Base-by-base conservation (phyloP, 2,888 invertebrate species). In the Spisula subtruncata region DNA sequence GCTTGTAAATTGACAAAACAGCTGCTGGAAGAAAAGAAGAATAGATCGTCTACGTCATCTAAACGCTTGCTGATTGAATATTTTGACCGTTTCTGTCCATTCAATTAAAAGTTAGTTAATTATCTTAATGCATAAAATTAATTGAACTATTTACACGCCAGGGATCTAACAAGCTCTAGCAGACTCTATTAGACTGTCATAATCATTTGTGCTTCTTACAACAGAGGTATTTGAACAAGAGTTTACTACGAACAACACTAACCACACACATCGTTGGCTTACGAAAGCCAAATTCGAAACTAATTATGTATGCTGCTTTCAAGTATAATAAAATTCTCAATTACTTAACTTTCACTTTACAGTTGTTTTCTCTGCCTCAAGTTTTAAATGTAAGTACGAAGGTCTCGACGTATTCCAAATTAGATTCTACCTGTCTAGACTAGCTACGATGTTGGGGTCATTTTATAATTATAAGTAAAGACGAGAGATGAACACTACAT, bases 1-100 rank as follows among this genome's bases (percentile, higher is more conserved):
- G 88, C 81, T 81, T 79, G 86, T 41, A 89, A 83, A 86, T 83
- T 83, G 89, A 71, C 86, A 89, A 86, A 84, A 86, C 86, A 86
- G 89, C 86, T 89, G 86, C 86, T 71, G 66, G 48, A 66, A 85
- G 84, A 90, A 85, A 56, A 60, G 87, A 85, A 90, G 54, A 60
- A 85, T 75, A 81, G 54, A 83, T 75, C 81, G 25, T 51, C 81
- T 90, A 90, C 87, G 87, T 87, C 89, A 90, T 81, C 35, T 48
- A 20, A 75, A 79, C 29, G 79, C 83, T 87, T 80, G 32, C 87
- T 85, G 87, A 87, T 85, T 85, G 85, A 89, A 87, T 86, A 84
- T 85, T 46, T 32, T 54, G 88, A 81, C 60, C 86, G 66, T 82
- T 82, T 66, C 82, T 82, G 87, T 87, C 87, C 71, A 25, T 81